phyloP scores from a whole-genome alignment of 2,797 vertebrate species.

The Helicolenus hilgendorfi region DNA sequence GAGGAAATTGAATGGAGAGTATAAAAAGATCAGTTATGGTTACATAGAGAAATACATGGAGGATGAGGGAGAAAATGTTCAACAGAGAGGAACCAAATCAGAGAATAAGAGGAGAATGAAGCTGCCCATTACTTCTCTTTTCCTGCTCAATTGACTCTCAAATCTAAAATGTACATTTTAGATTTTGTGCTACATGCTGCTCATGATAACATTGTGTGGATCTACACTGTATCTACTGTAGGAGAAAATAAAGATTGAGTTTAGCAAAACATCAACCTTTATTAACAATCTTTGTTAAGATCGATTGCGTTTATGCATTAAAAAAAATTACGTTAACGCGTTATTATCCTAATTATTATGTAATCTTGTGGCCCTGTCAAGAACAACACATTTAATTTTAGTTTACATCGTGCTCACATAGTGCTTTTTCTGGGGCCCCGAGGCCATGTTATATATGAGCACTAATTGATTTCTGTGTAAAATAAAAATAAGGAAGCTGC shows the following conservation, averaged over 20 bases:
- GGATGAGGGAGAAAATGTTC: neutral
- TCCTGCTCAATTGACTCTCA: neutral
- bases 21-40: neutral
- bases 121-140: neutral
- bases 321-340: no score
- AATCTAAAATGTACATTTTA: neutral
- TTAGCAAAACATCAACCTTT: no score
- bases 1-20: neutral
- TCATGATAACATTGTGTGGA: neutral
- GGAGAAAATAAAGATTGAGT: no score
- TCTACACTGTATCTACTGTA: neutral
- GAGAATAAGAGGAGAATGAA: neutral
- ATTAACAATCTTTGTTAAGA: no score
- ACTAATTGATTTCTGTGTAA: neutral
- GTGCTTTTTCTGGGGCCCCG: no score
- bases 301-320: no score
- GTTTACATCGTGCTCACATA: neutral
- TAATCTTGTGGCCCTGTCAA: neutral
- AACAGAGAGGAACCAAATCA: neutral
- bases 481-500: neutral
- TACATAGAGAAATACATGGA: neutral
- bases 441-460: neutral
- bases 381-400: neutral
- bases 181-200: neutral
- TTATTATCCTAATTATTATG: neutral